phyloP scores from a whole-genome alignment of 2,797 vertebrate genomes.

The Vipera latastei region DNA sequence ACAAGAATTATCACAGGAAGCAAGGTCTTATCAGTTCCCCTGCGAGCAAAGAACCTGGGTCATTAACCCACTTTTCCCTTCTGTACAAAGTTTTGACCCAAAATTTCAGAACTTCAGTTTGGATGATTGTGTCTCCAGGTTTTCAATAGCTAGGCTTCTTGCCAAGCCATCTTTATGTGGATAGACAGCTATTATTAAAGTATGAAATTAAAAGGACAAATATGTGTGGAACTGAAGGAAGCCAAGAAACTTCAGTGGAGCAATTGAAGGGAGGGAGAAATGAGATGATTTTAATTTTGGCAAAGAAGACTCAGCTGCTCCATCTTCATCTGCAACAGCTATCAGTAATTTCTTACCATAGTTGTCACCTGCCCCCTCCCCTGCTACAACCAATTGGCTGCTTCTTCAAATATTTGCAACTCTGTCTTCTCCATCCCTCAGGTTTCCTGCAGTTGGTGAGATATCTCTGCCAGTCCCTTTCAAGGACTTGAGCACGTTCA shows the following conservation, averaged over 20 bases:
- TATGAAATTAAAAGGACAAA: neutral
- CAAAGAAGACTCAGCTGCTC: neutral
- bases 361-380: neutral
- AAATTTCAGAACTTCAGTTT: neutral
- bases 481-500: slow-evolving; percentile 10
- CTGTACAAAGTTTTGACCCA: neutral
- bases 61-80: neutral
- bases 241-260: neutral
- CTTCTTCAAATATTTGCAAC: neutral
- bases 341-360: neutral
- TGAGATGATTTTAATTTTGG: neutral
- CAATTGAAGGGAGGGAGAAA: neutral
- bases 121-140: neutral
- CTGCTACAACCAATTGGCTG: neutral
- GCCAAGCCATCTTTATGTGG: neutral
- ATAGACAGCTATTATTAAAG: neutral
- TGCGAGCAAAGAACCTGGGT: neutral
- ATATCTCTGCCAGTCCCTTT: slow-evolving; percentile 75
- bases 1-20: neutral
- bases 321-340: neutral
- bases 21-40: neutral
- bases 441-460: slow-evolving; percentile 78
- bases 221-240: neutral
- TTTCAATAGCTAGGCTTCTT: neutral
- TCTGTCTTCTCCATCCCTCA: slow-evolving; percentile 38